These are phyloP conservation scores for Brachyrhaphis roseni DNA, from an alignment of 2,797 vertebrate genomes.

Conservation along the genomic window DNA sequence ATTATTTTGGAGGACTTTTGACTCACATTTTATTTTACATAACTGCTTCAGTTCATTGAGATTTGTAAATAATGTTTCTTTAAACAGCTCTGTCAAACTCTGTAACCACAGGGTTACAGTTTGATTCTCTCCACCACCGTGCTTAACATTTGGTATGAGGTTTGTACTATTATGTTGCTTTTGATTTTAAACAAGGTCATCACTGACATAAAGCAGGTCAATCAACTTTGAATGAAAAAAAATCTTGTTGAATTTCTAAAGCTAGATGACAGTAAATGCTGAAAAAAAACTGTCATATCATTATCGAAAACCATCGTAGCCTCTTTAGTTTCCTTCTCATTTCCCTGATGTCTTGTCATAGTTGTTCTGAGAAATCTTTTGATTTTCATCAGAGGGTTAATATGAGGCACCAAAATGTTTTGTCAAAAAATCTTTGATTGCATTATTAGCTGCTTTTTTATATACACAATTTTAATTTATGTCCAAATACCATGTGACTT, in stretches of 20 bases:
- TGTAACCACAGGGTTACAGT: not conserved
- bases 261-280: not conserved
- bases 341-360: not conserved
- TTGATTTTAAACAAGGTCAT: not conserved
- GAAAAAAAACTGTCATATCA: not conserved
- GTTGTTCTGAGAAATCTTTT: not conserved
- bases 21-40: not conserved
- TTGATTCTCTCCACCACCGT: not conserved
- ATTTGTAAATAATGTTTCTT: not conserved
- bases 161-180: not conserved
- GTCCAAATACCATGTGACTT: not conserved
- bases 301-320: not conserved
- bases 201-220: not conserved
- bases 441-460: not conserved
- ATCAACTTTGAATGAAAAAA: not conserved
- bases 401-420: not conserved
- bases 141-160: not conserved
- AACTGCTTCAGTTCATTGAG: not conserved
- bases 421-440: not conserved
- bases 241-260: not conserved
- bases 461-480: not conserved
- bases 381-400: not conserved
- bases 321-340: not conserved
- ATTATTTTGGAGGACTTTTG: not conserved
- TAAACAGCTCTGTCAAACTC: not conserved